phyloP scores from a whole-genome alignment of 2,113 vertebrate species.

The Rhodinocichla rosea region DNA sequence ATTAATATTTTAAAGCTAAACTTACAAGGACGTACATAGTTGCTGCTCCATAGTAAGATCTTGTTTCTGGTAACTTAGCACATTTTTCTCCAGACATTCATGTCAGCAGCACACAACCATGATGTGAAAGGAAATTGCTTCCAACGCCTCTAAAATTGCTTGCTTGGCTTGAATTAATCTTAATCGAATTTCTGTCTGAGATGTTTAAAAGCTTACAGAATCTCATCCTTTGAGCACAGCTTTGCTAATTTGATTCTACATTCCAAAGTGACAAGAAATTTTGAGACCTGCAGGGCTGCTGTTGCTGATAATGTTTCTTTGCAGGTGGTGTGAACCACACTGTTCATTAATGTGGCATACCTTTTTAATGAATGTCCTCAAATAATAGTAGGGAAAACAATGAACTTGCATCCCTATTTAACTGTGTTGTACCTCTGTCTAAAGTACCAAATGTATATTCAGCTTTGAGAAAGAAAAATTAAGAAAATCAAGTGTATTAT shows the following conservation, averaged over 20 bases:
- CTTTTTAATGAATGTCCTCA: slow-evolving; percentile 27
- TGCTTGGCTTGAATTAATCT: slow-evolving; percentile 77
- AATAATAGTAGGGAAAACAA: background rate
- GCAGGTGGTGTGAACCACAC: background rate
- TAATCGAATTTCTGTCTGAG: slow-evolving; percentile 77
- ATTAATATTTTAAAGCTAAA: background rate
- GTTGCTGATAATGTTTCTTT: slow-evolving; percentile 47
- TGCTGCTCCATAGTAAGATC: background rate
- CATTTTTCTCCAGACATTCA: slow-evolving; percentile 37
- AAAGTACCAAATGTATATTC: background rate
- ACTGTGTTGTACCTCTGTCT: background rate
- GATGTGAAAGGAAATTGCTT: slow-evolving; percentile 73
- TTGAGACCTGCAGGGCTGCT: slow-evolving; percentile 45
- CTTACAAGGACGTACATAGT: background rate
- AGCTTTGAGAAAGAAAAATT: background rate
- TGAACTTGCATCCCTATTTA: background rate
- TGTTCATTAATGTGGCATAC: slow-evolving; percentile 29
- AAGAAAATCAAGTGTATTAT: background rate
- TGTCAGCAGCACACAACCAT: slow-evolving; percentile 50
- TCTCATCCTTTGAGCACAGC: slow-evolving; percentile 62
- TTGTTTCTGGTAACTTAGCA: slow-evolving; percentile 12
- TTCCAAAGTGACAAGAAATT: slow-evolving; percentile 51
- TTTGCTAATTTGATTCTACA: slow-evolving; percentile 68
- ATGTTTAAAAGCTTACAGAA: slow-evolving; percentile 74
- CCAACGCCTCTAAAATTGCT: slow-evolving; percentile 68